Conservation (phyloP, 1,140 invertebrate species). For the Megalopta genalis region DNA sequence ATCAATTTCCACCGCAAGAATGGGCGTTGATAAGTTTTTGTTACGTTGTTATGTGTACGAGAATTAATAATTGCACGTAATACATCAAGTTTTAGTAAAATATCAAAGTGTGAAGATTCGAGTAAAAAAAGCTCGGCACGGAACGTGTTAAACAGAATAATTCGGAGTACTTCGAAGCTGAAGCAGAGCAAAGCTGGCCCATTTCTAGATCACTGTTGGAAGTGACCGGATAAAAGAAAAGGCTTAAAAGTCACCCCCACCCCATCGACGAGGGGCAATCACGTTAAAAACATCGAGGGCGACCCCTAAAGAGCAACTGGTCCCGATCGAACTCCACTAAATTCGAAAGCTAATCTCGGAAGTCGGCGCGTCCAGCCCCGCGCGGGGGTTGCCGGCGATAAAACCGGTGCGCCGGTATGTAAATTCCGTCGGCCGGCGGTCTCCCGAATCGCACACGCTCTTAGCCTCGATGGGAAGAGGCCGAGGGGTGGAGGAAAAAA, state of each 20-base stretch:
- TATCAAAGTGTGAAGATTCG: too few species aligned
- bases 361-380: conserved; percentile 27
- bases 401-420: conserved; percentile 68
- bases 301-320: conserved; percentile 33
- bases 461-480: not conserved
- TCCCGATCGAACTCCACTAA: conserved; percentile 43
- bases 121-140: too few species aligned
- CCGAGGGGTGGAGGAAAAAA: not conserved
- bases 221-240: conserved; percentile 10
- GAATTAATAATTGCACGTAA: too few species aligned
- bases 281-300: conserved; percentile 41
- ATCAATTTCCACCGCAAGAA: too few species aligned
- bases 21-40: too few species aligned
- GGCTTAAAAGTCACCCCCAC: conserved; percentile 38
- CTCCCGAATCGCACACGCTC: conserved; percentile 7
- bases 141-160: too few species aligned
- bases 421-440: conserved; percentile 57
- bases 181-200: too few species aligned
- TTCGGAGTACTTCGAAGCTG: too few species aligned
- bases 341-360: conserved; percentile 51
- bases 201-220: not conserved
- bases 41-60: too few species aligned
- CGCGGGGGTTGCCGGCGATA: conserved; percentile 58
- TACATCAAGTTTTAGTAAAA: too few species aligned
- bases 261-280: conserved; percentile 28